A percentile compares a stretch with the other conserved stretches of the same genome.
These are phyloP conservation scores for Whitmania pigra DNA, from an alignment of 1,140 invertebrate genomes.

Conservation along the genomic window DNA sequence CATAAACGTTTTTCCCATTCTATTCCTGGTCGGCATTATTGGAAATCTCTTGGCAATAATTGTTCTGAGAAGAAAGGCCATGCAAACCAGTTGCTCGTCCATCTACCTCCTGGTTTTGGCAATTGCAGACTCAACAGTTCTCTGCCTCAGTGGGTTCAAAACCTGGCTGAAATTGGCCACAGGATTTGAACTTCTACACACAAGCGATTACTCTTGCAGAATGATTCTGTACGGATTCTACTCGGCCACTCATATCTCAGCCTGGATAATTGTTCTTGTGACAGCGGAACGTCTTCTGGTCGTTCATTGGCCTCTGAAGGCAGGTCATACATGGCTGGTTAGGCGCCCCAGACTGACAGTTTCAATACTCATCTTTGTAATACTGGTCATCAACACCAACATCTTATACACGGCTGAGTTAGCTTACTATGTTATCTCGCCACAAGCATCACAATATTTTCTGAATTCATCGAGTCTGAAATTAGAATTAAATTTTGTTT, in stretches of 20 bases:
- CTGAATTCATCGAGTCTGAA: no score
- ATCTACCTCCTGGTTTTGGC: slow-evolving; percentile 18
- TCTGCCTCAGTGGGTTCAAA: slow-evolving; percentile 18
- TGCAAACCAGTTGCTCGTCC: slow-evolving; percentile 16
- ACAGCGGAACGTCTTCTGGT: slow-evolving; percentile 18
- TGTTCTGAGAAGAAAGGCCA: slow-evolving; percentile 17
- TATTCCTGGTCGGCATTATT: slow-evolving; percentile 16
- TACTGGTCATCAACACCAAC: slow-evolving; percentile 14
- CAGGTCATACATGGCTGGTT: slow-evolving; percentile 7
- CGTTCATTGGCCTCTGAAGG: slow-evolving; percentile 16
- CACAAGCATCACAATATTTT: no score
- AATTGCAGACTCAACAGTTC: slow-evolving; percentile 7
- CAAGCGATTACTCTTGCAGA: neutral
- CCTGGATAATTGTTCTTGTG: slow-evolving; percentile 17
- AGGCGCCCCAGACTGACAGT: neutral
- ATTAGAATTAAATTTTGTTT: no score
- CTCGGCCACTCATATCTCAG: slow-evolving; percentile 15
- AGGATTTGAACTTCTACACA: slow-evolving; percentile 19
- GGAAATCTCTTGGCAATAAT: slow-evolving; percentile 16
- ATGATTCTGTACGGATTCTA: slow-evolving; percentile 16
- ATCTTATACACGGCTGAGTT: neutral
- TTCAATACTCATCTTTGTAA: neutral
- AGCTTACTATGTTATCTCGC: no score
- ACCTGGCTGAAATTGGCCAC: slow-evolving; percentile 17
- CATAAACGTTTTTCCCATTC: neutral